Evolutionary conservation across 2,797 vertebrate genomes (phyloP), one percentile per base, ranked within the genome.

Genomic region (Tamandua tetradactyla): DNA sequence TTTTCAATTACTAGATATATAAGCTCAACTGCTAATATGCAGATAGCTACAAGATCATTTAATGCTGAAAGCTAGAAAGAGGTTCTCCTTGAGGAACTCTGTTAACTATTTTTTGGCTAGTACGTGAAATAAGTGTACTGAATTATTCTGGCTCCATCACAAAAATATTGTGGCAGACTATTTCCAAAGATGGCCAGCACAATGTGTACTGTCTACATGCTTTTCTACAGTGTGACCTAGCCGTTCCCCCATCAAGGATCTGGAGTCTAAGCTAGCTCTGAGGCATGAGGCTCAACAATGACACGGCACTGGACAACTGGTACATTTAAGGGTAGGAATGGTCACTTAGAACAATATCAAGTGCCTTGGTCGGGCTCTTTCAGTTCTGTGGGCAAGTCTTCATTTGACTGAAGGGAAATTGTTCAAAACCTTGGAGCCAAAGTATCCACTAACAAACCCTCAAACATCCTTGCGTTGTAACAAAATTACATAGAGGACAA

Each of bases 31-130:
- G 79, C 52, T 91, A 90, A 86, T 55, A 57, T 17, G 5, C n/a
- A 86, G 49, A 23, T 85, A 64, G 42, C 4, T 22, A 57, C 10
- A 80, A 74, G 64, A 42, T 52, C 61, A 27, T 68, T 78, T 72
- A 52, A 66, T 57, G 18, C 66, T 81, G 35, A 93, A 89, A 47
- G 32, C 64, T 83, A 79, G 59, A 87, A 95, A 88, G 68, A 66
- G 1, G 25, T 61, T 27, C n/a, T 66, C 8, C 66, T 84, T 87
- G 78, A 85, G 78, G 80, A 76, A 18, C 14, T 62, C 14, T 69
- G 32, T 6, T 40, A 89, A 47, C 2, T 52, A 35, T 25, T 71
- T 93, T 91, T 64, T 18, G 81, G 30, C 32, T 75, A 13, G 75
- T 27, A 68, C 55, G 42, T 72, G 52, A 87, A 86, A 80, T 74